Conservation (phyloP, 2,113 vertebrate species). For the Amphiprion ocellaris region DNA sequence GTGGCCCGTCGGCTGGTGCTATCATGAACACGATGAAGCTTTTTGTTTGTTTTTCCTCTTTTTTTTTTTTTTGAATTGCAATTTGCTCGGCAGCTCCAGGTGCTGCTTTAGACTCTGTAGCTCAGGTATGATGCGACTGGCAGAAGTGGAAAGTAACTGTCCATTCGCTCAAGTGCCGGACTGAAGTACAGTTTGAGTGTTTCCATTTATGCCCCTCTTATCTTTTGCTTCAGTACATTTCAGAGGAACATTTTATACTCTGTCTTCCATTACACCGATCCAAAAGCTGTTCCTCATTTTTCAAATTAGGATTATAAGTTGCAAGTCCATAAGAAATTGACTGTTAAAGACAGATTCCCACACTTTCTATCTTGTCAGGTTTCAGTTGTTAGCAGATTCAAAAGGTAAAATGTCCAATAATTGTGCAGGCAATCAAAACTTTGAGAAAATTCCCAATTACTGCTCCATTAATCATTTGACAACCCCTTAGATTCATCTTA, state of each 20-base stretch:
- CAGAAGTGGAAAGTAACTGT: neutral
- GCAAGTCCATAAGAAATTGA: too few relatives aligned
- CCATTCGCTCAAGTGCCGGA: neutral
- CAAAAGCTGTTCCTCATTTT: neutral
- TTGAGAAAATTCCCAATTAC: too few relatives aligned
- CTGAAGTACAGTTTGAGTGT: neutral
- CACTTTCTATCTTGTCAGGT: too few relatives aligned
- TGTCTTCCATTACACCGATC: neutral
- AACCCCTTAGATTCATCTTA: too few relatives aligned
- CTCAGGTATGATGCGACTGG: conserved; percentile 7
- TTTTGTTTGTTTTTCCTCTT: neutral
- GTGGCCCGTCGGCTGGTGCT: neutral
- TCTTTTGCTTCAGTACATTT: neutral
- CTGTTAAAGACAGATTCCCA: too few relatives aligned
- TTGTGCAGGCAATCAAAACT: too few relatives aligned
- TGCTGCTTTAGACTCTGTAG: neutral
- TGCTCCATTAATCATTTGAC: too few relatives aligned
- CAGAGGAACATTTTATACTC: neutral
- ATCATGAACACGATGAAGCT: neutral
- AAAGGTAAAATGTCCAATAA: too few relatives aligned
- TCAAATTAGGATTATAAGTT: neutral
- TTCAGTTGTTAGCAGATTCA: too few relatives aligned
- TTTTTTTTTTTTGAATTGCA: neutral
- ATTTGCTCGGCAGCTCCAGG: conserved; percentile 5
- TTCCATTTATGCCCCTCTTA: neutral